Conservation (phyloP, 2,888 invertebrate species). For the Acanthopleura granulata region DNA sequence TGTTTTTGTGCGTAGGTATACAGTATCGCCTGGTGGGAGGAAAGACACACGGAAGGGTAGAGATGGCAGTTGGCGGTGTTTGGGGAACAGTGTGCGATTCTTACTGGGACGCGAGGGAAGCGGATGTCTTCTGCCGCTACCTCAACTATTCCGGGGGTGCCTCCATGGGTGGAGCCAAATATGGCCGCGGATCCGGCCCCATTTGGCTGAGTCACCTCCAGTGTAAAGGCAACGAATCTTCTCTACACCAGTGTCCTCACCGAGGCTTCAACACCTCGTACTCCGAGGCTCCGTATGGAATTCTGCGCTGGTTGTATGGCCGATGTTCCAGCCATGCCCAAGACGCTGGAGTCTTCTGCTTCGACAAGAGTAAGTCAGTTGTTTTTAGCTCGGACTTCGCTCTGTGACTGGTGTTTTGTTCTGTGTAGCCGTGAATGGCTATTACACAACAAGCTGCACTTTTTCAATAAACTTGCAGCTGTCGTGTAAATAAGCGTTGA, state of each 20-base stretch:
- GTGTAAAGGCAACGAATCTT: slow-evolving; percentile 49
- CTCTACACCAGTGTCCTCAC: slow-evolving; percentile 53
- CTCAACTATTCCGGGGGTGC: slow-evolving; percentile 46
- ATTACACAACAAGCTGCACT: too few species aligned
- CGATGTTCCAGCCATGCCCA: slow-evolving; percentile 35
- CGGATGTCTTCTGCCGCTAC: slow-evolving; percentile 73
- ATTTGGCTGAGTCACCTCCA: slow-evolving; percentile 61
- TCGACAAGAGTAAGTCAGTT: slow-evolving; percentile 45
- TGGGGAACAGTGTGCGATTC: slow-evolving; percentile 84
- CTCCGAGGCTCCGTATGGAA: slow-evolving; percentile 4
- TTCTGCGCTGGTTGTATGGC: neutral
- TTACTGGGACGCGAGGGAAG: slow-evolving; percentile 78
- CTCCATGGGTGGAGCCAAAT: slow-evolving; percentile 36
- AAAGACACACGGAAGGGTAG: slow-evolving; percentile 69
- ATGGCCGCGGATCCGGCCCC: slow-evolving; percentile 47
- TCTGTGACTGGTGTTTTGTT: too few species aligned
- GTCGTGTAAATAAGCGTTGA: too few species aligned
- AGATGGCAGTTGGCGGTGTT: slow-evolving; percentile 78
- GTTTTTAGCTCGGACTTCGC: too few species aligned
- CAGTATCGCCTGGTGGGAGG: slow-evolving; percentile 48
- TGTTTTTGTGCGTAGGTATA: slow-evolving; percentile 41
- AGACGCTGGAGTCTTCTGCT: slow-evolving; percentile 57
- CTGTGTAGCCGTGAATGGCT: too few species aligned
- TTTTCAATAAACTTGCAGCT: too few species aligned
- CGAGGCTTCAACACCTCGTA: slow-evolving; percentile 44